A percentile compares a stretch with the other conserved stretches of the same genome.
phyloP scores from a whole-genome alignment of 2,888 invertebrate genomes.

The Sarcophaga variegata region DNA sequence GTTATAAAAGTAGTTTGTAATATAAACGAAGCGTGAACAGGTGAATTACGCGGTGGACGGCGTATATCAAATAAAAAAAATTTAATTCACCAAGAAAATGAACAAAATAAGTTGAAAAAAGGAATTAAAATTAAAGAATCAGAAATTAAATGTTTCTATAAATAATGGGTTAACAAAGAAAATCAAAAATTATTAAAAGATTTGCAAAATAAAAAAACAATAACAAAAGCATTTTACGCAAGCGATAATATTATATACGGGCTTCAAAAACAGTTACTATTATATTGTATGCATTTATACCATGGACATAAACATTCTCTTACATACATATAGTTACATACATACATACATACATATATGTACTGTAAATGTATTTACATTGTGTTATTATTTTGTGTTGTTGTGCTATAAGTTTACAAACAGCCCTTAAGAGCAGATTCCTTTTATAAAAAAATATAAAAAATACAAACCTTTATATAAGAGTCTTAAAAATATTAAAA shows the following conservation, averaged over 20 bases:
- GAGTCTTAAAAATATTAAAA: not conserved
- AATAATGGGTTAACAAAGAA: too few species aligned
- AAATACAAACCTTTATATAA: not conserved
- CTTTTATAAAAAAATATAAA: not conserved
- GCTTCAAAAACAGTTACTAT: too few species aligned
- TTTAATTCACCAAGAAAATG: not conserved
- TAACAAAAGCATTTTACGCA: too few species aligned
- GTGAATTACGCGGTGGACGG: constrained; percentile 56
- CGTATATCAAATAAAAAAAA: not conserved
- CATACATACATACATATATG: not conserved
- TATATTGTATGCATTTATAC: not conserved
- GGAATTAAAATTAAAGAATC: not conserved
- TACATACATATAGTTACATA: not conserved
- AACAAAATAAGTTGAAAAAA: not conserved
- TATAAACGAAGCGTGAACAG: constrained; percentile 64
- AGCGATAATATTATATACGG: too few species aligned
- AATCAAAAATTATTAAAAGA: too few species aligned
- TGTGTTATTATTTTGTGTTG: too few species aligned
- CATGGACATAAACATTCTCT: not conserved
- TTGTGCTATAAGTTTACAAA: too few species aligned
- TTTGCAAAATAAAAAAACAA: too few species aligned
- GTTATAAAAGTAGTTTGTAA: constrained; percentile 56
- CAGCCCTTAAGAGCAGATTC: not conserved
- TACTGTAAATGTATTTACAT: not conserved
- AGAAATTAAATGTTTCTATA: not conserved